Evolutionary conservation across 2,113 vertebrate genomes (phyloP), one percentile per base, ranked within the genome.

Genomic region (Sciurus niger): DNA sequence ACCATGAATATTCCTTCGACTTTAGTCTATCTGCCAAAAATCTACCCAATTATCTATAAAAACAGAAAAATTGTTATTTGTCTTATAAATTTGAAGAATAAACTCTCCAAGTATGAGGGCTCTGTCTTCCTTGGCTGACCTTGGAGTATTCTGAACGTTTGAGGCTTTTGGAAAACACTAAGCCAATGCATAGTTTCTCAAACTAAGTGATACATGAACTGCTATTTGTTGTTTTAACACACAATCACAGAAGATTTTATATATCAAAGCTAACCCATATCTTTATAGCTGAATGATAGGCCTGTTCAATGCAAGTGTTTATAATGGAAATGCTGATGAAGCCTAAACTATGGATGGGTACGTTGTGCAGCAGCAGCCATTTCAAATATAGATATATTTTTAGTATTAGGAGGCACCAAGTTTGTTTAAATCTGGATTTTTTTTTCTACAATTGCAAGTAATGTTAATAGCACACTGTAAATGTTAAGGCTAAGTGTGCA

Each of bases 401-500:
- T 97, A 98, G 97, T 90, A 83, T 98, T 96, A 97, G 92, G 90
- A 98, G 88, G 98, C 94, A 96, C 96, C 90, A 97, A 97, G 98
- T 98, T 98, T 98, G 98, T 98, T 98, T 98, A 98, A 98, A 98
- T 96, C 46, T 97, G 78, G 95, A 96, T 98, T 95, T 96, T 98
- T 97, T 97, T 96, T 98, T 97, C 98, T 97, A 98, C 98, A 98
- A 98, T 98, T 98, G 96, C 97, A 95, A 98, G 97, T 97, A 98
- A 98, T 98, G 98, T 98, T 98, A 98, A 98, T 97, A 98, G 97
- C 98, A 98, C 97, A 96, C 97, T 97, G 98, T 97, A 98, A 98
- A 98, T 97, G 98, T 97, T 98, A 98, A 97, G 96, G 97, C 95
- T 98, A 98, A 98, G 98, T 98, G 98, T 97, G 97, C 98, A 98